Conservation (phyloP, 2,113 vertebrate species). For the Oncorhynchus mykiss region DNA sequence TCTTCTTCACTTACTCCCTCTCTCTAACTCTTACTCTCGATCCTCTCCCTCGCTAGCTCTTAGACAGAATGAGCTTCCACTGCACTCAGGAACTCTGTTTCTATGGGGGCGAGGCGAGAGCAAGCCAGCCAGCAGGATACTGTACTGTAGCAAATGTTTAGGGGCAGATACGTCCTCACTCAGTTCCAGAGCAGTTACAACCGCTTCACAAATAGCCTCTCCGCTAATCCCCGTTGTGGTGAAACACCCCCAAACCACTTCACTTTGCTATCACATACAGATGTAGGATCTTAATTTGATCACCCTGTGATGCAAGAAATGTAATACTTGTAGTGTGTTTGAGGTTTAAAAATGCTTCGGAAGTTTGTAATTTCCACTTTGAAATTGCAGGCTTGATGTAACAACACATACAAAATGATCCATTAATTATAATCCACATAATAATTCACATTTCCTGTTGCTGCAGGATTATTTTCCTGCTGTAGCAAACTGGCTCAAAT, state of each 20-base stretch:
- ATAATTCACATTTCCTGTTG: too few species aligned
- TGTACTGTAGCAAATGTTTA: slow-evolving; percentile 66
- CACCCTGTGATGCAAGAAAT: too few species aligned
- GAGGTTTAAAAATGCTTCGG: too few species aligned
- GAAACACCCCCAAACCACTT: slow-evolving; percentile 5
- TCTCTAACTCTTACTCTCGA: slow-evolving; percentile 35
- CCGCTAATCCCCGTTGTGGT: slow-evolving; percentile 42
- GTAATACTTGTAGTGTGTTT: too few species aligned
- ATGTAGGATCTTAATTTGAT: too few species aligned
- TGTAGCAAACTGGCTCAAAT: too few species aligned
- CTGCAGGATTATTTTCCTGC: too few species aligned
- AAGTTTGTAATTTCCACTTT: too few species aligned
- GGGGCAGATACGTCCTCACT: slow-evolving; percentile 67
- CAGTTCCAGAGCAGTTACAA: slow-evolving; percentile 56
- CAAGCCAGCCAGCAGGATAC: slow-evolving; percentile 71
- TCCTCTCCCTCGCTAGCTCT: slow-evolving; percentile 66
- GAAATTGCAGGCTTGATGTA: too few species aligned
- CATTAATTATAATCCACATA: too few species aligned
- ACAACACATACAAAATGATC: too few species aligned
- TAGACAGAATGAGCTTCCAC: slow-evolving; percentile 70
- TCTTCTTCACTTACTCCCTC: slow-evolving; percentile 15
- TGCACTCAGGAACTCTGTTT: slow-evolving; percentile 69
- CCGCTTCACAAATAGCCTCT: slow-evolving; percentile 44
- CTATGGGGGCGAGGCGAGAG: slow-evolving; percentile 71
- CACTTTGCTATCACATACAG: too few species aligned